phyloP scores from a whole-genome alignment of 2,113 vertebrate genomes.

The Fulmarus glacialis region DNA sequence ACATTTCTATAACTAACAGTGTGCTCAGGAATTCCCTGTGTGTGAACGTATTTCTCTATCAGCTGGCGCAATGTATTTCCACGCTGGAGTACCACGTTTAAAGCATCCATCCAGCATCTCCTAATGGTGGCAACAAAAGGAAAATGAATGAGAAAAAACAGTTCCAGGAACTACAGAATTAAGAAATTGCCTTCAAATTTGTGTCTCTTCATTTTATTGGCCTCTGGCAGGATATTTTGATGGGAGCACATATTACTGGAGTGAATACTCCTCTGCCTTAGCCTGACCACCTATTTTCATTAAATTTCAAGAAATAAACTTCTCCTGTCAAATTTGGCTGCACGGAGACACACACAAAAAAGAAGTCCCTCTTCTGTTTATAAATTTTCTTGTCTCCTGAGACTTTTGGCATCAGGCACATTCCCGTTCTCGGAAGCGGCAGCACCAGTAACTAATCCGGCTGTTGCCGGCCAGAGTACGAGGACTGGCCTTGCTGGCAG shows the following conservation, averaged over 20 bases:
- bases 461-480: accelerated
- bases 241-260: not conserved
- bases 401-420: not conserved
- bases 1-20: constrained; percentile 14
- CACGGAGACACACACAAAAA: not conserved
- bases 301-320: not conserved
- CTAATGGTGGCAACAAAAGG: constrained; percentile 1
- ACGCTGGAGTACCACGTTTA: not conserved
- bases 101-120: constrained; percentile 5
- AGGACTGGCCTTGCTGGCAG: not conserved
- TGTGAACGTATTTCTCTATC: not conserved
- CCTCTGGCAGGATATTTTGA: not conserved
- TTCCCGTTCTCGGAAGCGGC: accelerated
- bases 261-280: not conserved
- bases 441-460: not conserved
- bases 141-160: not conserved
- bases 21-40: not conserved
- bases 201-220: not conserved
- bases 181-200: not conserved
- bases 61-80: not conserved
- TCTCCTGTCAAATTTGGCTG: not conserved
- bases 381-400: not conserved
- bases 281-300: not conserved
- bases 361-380: not conserved
- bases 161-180: not conserved